phyloP scores from a whole-genome alignment of 2,888 invertebrate genomes.

The Torymus aiolomorphi region DNA sequence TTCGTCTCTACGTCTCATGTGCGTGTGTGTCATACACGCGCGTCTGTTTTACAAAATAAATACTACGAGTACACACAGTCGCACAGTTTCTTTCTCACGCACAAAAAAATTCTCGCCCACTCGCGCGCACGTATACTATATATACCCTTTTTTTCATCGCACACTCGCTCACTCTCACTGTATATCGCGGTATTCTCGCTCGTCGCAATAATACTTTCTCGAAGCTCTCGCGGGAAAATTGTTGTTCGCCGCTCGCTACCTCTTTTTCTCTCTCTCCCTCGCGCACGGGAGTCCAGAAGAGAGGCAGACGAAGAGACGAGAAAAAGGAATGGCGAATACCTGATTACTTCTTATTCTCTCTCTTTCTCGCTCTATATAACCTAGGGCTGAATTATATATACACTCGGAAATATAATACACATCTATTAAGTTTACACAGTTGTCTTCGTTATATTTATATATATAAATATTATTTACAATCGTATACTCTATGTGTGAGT shows the following conservation, averaged over 20 bases:
- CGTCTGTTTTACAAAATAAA: slow-evolving; percentile 56
- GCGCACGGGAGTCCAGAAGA: not conserved
- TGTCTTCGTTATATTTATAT: slow-evolving; percentile 49
- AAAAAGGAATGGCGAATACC: slow-evolving; percentile 26
- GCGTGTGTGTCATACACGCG: not conserved
- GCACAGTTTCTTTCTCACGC: slow-evolving; percentile 23
- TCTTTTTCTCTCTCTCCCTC: not conserved
- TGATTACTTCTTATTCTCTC: not conserved
- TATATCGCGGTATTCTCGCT: slow-evolving; percentile 11
- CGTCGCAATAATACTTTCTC: slow-evolving; percentile 34
- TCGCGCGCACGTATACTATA: not conserved
- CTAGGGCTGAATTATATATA: slow-evolving; percentile 46
- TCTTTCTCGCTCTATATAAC: no score
- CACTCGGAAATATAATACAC: slow-evolving; percentile 59
- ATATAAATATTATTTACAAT: slow-evolving; percentile 61
- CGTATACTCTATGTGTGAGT: slow-evolving; percentile 50
- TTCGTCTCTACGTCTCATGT: not conserved
- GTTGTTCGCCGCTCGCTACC: no score
- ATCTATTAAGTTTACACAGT: slow-evolving; percentile 57
- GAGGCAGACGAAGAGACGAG: slow-evolving; percentile 14
- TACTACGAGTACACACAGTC: slow-evolving; percentile 49
- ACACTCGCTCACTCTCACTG: slow-evolving; percentile 1
- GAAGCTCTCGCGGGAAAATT: slow-evolving; percentile 23
- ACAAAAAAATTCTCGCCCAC: slow-evolving; percentile 10
- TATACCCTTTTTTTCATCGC: slow-evolving; percentile 6